Percentiles rank a stretch among this genome's conserved stretches.
phyloP scores from a whole-genome alignment of 1,140 invertebrate species.

The Microplitis demolitor region DNA sequence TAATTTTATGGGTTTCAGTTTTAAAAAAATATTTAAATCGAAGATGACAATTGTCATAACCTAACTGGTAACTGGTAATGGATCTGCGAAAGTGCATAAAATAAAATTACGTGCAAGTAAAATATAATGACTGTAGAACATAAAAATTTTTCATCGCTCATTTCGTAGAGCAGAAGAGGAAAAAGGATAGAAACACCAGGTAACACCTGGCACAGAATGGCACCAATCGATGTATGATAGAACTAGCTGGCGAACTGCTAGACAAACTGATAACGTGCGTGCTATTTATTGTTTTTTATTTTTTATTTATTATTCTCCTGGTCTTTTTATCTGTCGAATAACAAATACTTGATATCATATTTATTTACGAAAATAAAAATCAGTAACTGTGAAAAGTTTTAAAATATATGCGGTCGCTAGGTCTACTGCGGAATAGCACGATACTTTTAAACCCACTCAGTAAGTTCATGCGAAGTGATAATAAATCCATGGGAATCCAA shows the following conservation, averaged over 20 bases:
- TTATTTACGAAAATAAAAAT: too few relatives aligned
- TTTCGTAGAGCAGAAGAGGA: neutral
- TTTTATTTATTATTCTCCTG: too few relatives aligned
- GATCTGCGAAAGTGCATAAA: neutral
- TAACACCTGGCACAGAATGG: conserved; percentile 54
- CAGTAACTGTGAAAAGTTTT: neutral
- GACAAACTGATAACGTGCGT: neutral
- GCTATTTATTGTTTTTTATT: neutral
- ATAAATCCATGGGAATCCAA: conserved; percentile 28
- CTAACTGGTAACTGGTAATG: too few relatives aligned
- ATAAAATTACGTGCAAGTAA: neutral
- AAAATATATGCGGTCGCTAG: neutral
- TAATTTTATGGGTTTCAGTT: neutral
- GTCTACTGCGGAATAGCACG: neutral
- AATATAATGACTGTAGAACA: neutral
- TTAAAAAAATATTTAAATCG: neutral
- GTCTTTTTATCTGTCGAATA: too few relatives aligned
- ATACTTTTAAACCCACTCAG: too few relatives aligned
- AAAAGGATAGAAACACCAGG: conserved; percentile 37
- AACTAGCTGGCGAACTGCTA: neutral
- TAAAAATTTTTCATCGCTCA: neutral
- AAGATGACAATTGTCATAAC: too few relatives aligned
- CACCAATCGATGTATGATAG: conserved; percentile 50
- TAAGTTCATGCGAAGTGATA: neutral
- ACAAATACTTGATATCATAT: too few relatives aligned